phyloP scores from a whole-genome alignment of 1,140 invertebrate species.

The Bombus impatiens region DNA sequence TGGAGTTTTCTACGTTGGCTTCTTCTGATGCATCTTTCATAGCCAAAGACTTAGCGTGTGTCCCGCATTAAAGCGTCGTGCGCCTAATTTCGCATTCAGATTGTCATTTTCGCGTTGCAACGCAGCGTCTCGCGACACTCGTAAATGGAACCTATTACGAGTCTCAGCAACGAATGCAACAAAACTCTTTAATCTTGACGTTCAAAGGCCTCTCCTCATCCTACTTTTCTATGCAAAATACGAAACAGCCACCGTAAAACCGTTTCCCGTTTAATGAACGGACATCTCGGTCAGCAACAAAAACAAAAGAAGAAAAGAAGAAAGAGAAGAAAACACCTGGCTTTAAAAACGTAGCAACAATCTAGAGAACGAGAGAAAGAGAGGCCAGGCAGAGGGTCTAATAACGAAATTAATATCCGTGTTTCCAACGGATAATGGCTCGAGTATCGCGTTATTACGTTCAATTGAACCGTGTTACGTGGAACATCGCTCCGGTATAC shows the following conservation, averaged over 20 bases:
- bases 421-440: conserved; percentile 10
- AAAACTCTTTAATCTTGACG: conserved; percentile 41
- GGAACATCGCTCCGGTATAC: not conserved
- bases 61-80: conserved; percentile 9
- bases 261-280: conserved; percentile 35
- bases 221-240: conserved; percentile 25
- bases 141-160: conserved; percentile 14
- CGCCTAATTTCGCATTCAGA: conserved; percentile 51
- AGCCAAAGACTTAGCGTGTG: not conserved
- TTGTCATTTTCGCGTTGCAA: conserved; percentile 47
- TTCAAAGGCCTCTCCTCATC: not conserved
- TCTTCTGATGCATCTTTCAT: conserved; percentile 17
- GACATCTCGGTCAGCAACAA: not conserved
- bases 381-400: not conserved
- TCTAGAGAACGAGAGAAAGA: not conserved
- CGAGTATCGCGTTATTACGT: conserved; percentile 25
- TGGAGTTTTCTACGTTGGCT: not conserved
- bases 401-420: conserved; percentile 43
- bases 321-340: not conserved
- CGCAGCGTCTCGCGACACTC: conserved; percentile 10
- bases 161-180: not conserved
- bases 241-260: conserved; percentile 18
- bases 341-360: conserved; percentile 31
- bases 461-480: conserved; percentile 12
- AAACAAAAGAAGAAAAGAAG: not conserved